Conservation (phyloP, 2,113 vertebrate species). For the Arizona elegans region DNA sequence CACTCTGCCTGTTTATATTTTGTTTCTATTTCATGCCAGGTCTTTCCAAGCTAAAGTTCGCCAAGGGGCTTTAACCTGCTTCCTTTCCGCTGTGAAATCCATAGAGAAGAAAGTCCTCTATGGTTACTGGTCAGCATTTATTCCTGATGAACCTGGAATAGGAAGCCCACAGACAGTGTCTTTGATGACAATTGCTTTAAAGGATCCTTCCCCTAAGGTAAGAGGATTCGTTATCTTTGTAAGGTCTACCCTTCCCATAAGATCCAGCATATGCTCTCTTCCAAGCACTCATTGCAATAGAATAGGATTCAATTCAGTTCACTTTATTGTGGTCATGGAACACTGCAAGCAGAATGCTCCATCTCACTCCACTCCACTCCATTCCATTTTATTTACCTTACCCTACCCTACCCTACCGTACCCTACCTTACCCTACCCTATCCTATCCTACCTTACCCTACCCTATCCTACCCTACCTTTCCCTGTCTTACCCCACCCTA, state of each 20-base stretch:
- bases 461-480: too few relatives aligned
- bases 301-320: neutral
- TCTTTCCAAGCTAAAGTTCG: constrained; percentile 86
- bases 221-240: constrained; percentile 15
- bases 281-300: neutral
- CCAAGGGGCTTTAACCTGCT: constrained; percentile 86
- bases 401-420: too few relatives aligned
- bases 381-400: neutral
- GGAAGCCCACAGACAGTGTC: constrained; percentile 88
- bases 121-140: constrained; percentile 96
- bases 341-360: neutral
- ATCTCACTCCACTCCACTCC: neutral
- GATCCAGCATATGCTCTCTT: neutral
- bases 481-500: too few relatives aligned
- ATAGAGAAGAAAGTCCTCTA: constrained; percentile 91
- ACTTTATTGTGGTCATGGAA: neutral
- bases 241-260: neutral
- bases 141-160: constrained; percentile 84
- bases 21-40: constrained; percentile 65
- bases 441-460: too few relatives aligned
- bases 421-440: too few relatives aligned
- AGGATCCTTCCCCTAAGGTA: constrained; percentile 95
- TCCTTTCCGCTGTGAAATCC: constrained; percentile 86
- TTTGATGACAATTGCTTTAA: constrained; percentile 89
- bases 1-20: neutral